Conservation (phyloP, 1,140 invertebrate genomes). For the Ylistrum balloti region DNA sequence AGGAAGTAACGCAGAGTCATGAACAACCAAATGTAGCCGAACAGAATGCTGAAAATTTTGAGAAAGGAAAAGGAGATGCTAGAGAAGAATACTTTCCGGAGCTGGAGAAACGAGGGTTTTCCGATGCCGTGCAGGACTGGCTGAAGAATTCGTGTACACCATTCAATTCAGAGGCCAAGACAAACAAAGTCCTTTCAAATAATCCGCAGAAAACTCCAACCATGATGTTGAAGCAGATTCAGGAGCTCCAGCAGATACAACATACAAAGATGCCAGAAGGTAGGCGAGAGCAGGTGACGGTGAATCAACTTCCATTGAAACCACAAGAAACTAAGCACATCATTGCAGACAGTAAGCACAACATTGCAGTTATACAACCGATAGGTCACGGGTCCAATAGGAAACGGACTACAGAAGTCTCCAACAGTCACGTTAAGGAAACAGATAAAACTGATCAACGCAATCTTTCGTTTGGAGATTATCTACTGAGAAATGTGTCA, state of each 20-base stretch:
- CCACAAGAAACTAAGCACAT: too few relatives aligned
- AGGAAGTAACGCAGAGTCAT: not conserved
- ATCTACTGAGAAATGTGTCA: slow-evolving; percentile 52
- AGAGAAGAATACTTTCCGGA: not conserved
- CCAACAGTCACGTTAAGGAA: not conserved
- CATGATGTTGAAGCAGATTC: not conserved
- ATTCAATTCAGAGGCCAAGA: not conserved
- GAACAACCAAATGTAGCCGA: not conserved
- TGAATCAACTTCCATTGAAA: not conserved
- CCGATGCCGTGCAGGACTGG: not conserved
- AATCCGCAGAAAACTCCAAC: not conserved
- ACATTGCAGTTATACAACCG: slow-evolving; percentile 51
- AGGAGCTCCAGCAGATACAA: not conserved
- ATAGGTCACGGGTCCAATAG: not conserved
- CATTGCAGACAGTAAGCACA: not conserved
- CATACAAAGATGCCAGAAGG: not conserved
- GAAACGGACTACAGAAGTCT: not conserved
- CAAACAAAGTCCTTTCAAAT: not conserved
- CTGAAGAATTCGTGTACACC: not conserved
- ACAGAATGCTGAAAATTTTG: not conserved
- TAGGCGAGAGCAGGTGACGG: not conserved
- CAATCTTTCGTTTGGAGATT: slow-evolving; percentile 55
- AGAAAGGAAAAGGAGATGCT: not conserved
- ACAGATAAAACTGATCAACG: not conserved
- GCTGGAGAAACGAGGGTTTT: not conserved